Percentiles rank a stretch among this genome's conserved stretches.
These are phyloP conservation scores for Eurytoma adleriae DNA, from an alignment of 2,888 invertebrate genomes.

Conservation along the genomic window DNA sequence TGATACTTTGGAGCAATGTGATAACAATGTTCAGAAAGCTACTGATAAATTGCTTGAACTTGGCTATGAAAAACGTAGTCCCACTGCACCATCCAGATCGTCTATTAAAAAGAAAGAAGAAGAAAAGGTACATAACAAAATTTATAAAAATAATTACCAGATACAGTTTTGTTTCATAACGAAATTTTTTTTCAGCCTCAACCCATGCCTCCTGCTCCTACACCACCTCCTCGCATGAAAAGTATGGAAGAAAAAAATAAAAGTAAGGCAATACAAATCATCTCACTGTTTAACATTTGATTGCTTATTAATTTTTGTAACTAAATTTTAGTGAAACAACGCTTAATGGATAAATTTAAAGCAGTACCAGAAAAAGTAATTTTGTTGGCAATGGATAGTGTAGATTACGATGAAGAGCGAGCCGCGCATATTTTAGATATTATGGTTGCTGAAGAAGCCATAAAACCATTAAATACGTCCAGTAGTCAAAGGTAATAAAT, in stretches of 20 bases:
- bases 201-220: conserved; percentile 61
- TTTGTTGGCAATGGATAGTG: conserved; percentile 91
- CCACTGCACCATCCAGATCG: conserved; percentile 78
- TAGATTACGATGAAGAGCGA: conserved; percentile 89
- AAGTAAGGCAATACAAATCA: conserved; percentile 77
- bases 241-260: conserved; percentile 83
- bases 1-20: conserved; percentile 89
- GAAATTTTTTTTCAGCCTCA: conserved; percentile 45
- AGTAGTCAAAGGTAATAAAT: conserved; percentile 71
- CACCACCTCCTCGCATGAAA: conserved; percentile 82
- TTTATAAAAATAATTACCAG: conserved; percentile 9
- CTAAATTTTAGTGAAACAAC: conserved; percentile 80
- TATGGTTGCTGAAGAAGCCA: conserved; percentile 82
- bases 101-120: conserved; percentile 77
- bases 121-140: conserved; percentile 55
- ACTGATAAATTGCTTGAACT: conserved; percentile 87
- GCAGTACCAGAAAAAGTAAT: conserved; percentile 89
- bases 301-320: conserved; percentile 28
- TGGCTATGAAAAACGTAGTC: conserved; percentile 89
- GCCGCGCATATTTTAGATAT: conserved; percentile 88
- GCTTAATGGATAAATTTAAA: conserved; percentile 85
- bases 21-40: conserved; percentile 93
- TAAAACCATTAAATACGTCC: conserved; percentile 71
- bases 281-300: conserved; percentile 25
- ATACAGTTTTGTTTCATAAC: background rate